Conservation (phyloP, 2,797 vertebrate genomes). For the Holocentrus rufus region DNA sequence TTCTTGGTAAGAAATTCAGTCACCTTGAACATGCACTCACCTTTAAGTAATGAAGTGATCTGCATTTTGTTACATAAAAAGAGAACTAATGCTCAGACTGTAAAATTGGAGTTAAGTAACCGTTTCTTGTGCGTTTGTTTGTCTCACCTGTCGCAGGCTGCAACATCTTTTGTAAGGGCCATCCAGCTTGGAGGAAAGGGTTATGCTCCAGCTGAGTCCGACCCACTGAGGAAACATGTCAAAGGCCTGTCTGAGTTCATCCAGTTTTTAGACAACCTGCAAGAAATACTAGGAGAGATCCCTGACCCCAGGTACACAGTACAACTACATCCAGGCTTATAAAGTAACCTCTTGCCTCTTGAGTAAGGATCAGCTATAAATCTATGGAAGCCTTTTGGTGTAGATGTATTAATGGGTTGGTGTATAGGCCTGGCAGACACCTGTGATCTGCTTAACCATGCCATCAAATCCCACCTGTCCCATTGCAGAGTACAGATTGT, state of each 20-base stretch:
- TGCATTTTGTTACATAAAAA: neutral
- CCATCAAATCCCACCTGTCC: slow-evolving; percentile 65
- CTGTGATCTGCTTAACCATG: slow-evolving; percentile 13
- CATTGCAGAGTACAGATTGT: slow-evolving; percentile 34
- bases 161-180: slow-evolving; percentile 90
- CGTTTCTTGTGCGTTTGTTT: slow-evolving; percentile 29
- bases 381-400: neutral
- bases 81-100: neutral
- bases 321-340: slow-evolving; percentile 27
- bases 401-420: slow-evolving; percentile 10
- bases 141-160: slow-evolving; percentile 78
- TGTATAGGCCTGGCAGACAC: slow-evolving; percentile 18
- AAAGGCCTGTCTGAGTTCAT: slow-evolving; percentile 91
- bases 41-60: slow-evolving; percentile 10
- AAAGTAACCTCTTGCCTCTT: slow-evolving; percentile 2
- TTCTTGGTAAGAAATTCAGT: slow-evolving; percentile 85
- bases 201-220: slow-evolving; percentile 86
- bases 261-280: slow-evolving; percentile 90
- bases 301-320: slow-evolving; percentile 87
- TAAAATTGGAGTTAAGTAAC: slow-evolving; percentile 8
- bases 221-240: slow-evolving; percentile 88
- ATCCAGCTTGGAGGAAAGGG: slow-evolving; percentile 93
- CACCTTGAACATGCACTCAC: neutral
- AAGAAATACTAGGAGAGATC: slow-evolving; percentile 91
- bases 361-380: slow-evolving; percentile 9